Conservation (phyloP, 2,797 vertebrate species). For the Parambassis ranga region DNA sequence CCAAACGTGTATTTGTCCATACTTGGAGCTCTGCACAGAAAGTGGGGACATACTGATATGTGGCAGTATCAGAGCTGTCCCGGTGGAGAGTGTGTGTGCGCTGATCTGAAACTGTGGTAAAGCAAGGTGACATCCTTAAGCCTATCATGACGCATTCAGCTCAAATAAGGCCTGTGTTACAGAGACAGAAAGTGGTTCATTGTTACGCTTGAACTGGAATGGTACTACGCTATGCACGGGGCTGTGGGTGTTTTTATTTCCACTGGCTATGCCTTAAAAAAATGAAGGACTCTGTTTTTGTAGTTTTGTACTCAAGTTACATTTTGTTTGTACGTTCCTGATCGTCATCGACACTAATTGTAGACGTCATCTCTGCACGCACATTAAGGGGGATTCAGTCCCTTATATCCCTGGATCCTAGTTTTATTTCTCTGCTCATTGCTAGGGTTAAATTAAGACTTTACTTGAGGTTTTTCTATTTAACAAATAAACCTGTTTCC, state of each 20-base stretch:
- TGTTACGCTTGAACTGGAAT: slow-evolving; percentile 13
- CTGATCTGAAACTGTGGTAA: neutral
- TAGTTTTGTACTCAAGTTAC: neutral
- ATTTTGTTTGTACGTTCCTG: neutral
- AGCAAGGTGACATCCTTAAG: neutral
- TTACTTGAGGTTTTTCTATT: neutral
- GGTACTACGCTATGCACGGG: slow-evolving; percentile 35
- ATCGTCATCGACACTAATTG: neutral
- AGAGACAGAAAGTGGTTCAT: no score
- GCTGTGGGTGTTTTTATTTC: neutral
- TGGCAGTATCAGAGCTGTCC: slow-evolving; percentile 18
- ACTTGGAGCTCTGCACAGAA: slow-evolving; percentile 2
- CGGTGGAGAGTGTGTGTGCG: neutral
- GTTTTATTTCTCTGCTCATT: neutral
- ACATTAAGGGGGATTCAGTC: neutral
- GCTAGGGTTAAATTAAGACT: neutral
- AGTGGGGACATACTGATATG: neutral
- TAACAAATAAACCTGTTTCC: neutral
- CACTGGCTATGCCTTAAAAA: slow-evolving; percentile 11
- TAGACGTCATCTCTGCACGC: neutral
- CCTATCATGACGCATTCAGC: neutral
- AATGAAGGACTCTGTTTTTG: slow-evolving; percentile 69
- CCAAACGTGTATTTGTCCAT: slow-evolving; percentile 11
- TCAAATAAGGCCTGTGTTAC: neutral
- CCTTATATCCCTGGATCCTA: neutral